Evolutionary conservation across 2,113 vertebrate species (phyloP).

Genomic region (Prolemur simus): DNA sequence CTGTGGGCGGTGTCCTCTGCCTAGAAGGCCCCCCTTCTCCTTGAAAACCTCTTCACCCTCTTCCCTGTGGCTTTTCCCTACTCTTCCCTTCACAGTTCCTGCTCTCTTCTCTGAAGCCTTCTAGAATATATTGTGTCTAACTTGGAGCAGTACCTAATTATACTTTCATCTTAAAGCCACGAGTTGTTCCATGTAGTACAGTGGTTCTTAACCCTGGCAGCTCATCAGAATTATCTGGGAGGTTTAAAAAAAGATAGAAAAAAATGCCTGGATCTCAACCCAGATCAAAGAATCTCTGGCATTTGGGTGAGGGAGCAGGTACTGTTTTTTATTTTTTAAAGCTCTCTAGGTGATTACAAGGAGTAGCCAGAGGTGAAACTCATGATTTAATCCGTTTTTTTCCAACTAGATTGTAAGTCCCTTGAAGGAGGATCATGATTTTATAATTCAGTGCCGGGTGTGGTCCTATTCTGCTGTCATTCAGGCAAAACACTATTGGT

Average conservation of each 20-base stretch:
- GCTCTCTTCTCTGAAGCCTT: background rate
- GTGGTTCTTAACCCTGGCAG: background rate
- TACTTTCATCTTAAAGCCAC: background rate
- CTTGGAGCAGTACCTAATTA: background rate
- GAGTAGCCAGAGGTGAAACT: background rate
- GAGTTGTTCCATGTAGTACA: background rate
- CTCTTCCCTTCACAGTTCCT: background rate
- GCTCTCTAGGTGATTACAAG: background rate
- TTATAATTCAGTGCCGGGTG: background rate
- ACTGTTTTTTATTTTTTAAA: background rate
- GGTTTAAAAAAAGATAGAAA: background rate
- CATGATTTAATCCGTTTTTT: background rate
- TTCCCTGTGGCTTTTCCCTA: background rate
- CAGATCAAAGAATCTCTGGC: background rate
- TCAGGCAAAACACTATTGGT: background rate
- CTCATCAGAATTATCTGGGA: background rate
- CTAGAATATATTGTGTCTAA: background rate
- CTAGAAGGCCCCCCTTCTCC: background rate
- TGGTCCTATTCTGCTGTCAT: background rate
- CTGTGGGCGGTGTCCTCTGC: background rate
- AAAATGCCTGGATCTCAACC: background rate
- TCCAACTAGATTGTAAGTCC: slow-evolving; percentile 5
- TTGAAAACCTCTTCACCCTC: background rate
- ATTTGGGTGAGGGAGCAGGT: background rate
- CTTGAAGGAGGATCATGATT: background rate